A percentile compares a stretch with the other conserved stretches of the same genome.
phyloP scores from a whole-genome alignment of 2,113 vertebrate genomes.

The Baryphthengus martii region DNA sequence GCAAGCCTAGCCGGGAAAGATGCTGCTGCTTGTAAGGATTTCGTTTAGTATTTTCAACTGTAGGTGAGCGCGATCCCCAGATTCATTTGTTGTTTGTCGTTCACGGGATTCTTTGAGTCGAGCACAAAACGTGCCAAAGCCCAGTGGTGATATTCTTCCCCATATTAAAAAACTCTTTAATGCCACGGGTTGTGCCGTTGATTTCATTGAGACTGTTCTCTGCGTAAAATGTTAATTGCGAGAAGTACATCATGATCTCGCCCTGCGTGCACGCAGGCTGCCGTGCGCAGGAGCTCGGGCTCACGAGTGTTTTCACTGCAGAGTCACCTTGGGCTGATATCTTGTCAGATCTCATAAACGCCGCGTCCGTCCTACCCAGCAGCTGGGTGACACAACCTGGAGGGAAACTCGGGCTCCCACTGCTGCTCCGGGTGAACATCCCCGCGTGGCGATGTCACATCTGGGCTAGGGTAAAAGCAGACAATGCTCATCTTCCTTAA shows the following conservation, averaged over 20 bases:
- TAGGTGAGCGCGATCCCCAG: neutral
- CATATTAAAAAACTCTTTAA: neutral
- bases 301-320: neutral
- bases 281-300: fast-evolving
- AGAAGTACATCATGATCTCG: neutral
- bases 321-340: neutral
- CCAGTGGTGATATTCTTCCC: neutral
- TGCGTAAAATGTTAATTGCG: neutral
- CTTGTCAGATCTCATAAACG: neutral
- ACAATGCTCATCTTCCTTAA: neutral
- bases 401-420: neutral
- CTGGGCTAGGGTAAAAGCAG: neutral
- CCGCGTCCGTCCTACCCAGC: fast-evolving
- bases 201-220: neutral
- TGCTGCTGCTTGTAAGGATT: neutral
- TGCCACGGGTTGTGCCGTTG: neutral
- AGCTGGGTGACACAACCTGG: neutral
- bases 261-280: neutral
- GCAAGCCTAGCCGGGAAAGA: neutral
- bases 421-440: neutral
- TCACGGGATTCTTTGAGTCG: neutral
- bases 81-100: neutral
- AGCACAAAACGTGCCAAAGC: neutral
- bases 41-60: neutral
- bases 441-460: fast-evolving